phyloP scores from a whole-genome alignment of 2,113 vertebrate species.

The Phainopepla nitens region DNA sequence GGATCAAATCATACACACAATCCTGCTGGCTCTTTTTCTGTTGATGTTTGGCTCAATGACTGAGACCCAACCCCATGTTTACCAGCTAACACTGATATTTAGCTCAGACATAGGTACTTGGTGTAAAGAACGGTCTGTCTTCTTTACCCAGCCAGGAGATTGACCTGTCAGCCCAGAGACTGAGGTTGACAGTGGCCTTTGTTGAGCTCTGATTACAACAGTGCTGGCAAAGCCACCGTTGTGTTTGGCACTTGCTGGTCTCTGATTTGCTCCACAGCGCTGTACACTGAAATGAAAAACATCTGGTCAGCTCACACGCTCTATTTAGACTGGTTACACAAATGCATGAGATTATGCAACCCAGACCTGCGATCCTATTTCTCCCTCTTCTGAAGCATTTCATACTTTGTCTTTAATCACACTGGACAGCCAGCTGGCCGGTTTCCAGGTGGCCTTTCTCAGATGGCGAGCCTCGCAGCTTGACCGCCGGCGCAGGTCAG shows the following conservation, averaged over 20 bases:
- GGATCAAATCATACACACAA: not conserved
- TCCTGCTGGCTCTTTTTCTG: not conserved
- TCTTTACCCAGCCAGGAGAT: not conserved
- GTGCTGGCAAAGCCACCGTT: not conserved
- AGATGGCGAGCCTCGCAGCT: not conserved
- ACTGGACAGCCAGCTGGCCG: not conserved
- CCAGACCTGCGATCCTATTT: slow-evolving; percentile 10
- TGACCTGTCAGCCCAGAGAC: not conserved
- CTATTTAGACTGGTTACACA: slow-evolving; percentile 61
- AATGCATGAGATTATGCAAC: slow-evolving; percentile 58
- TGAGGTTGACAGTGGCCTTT: not conserved
- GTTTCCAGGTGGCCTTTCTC: not conserved
- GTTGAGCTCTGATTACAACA: slow-evolving; percentile 27
- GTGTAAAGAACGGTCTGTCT: not conserved
- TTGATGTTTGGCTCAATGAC: not conserved
- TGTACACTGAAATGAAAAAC: slow-evolving; percentile 65
- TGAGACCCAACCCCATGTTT: not conserved
- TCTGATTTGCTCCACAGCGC: slow-evolving; percentile 22
- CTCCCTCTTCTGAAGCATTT: slow-evolving; percentile 39
- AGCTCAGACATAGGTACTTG: not conserved
- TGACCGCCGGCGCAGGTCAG: not conserved
- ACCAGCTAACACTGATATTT: not conserved
- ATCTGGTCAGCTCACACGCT: slow-evolving; percentile 51
- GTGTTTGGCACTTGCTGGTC: slow-evolving; percentile 36
- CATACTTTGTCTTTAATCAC: slow-evolving; percentile 56